Base-by-base conservation (phyloP, 2,113 vertebrate genomes). In the Anguilla rostrata region DNA sequence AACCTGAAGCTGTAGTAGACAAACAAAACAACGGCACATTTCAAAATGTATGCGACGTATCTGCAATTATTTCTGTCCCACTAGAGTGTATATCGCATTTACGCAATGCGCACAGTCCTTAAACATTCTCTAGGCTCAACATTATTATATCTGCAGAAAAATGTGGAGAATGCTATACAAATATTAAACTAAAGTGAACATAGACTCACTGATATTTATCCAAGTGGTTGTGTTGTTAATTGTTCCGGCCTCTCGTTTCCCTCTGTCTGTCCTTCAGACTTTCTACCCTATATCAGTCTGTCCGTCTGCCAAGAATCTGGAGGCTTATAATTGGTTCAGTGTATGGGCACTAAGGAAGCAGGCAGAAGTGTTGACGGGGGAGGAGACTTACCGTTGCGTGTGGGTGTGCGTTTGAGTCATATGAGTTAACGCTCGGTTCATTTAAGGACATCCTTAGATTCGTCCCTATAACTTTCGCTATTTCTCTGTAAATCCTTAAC, bases 321-420 rank as follows among this genome's bases (percentile, higher is more conserved):
- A 79, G 87, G 94, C 93, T 95, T 95, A 95, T 96, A 95, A 96
- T 95, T 95, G 94, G 94, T 53, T 78, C 86, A 90, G 90, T 90
- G 90, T 81, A 87, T 81, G 86, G 87, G 86, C 83, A 11, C 87
- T 46, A 4, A 87, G 78, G 63, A 46, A 20, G n/a, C n/a, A 83
- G 60, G 60, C 18, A 39, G n/a, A 29, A 75, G 20, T n/a, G 26
- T 66, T 71, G 29, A 56, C 53, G 81, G 63, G 71, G 81, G 80
- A 75, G 39, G 15, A 15, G 82, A 34, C 57, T n/a, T 78, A 43
- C 81, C 78, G 80, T 34, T 66, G 78, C 84, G 82, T 80, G 75
- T 86, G 40, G 40, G 71, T 78, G 53, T 78, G 71, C 82, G 85
- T 20, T 6, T 26, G 49, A 84, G 83, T 66, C 49, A 53, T 53